phyloP scores from a whole-genome alignment of 2,888 invertebrate species.

The Zeuzera pyrina region DNA sequence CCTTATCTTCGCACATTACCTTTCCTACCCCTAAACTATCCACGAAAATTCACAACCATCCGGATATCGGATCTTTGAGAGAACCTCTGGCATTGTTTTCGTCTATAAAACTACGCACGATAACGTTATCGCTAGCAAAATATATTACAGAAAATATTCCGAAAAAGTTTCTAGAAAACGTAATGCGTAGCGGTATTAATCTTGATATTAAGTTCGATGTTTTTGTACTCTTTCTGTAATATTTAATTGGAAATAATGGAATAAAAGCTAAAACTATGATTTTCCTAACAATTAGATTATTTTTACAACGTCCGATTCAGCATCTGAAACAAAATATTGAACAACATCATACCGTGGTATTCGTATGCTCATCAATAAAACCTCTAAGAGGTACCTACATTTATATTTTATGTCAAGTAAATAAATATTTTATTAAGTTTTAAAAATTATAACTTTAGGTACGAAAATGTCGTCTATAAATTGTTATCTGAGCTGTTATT shows the following conservation, averaged over 20 bases:
- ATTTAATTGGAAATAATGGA: constrained; percentile 22
- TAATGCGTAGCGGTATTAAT: constrained; percentile 18
- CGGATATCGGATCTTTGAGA: constrained; percentile 65
- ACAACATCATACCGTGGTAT: no score
- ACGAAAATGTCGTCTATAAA: not conserved
- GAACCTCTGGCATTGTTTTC: constrained; percentile 62
- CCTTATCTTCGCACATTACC: constrained; percentile 65
- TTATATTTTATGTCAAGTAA: no score
- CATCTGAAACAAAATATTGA: constrained; percentile 55
- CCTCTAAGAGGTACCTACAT: no score
- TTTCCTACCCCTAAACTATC: constrained; percentile 41
- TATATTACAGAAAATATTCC: constrained; percentile 33
- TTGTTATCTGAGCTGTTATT: not conserved
- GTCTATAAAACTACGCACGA: constrained; percentile 46
- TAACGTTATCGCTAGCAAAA: constrained; percentile 47
- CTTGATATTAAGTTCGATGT: constrained; percentile 48
- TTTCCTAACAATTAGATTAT: constrained; percentile 34
- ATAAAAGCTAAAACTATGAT: constrained; percentile 31
- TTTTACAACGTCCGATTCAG: constrained; percentile 65
- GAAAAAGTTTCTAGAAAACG: constrained; percentile 23
- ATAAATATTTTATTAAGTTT: no score
- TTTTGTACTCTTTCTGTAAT: constrained; percentile 56
- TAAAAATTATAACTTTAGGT: no score
- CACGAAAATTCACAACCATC: constrained; percentile 50
- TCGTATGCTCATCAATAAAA: no score